Evolutionary conservation across 1,140 invertebrate genomes (phyloP).

Genomic region (Eubasilissa regina): DNA sequence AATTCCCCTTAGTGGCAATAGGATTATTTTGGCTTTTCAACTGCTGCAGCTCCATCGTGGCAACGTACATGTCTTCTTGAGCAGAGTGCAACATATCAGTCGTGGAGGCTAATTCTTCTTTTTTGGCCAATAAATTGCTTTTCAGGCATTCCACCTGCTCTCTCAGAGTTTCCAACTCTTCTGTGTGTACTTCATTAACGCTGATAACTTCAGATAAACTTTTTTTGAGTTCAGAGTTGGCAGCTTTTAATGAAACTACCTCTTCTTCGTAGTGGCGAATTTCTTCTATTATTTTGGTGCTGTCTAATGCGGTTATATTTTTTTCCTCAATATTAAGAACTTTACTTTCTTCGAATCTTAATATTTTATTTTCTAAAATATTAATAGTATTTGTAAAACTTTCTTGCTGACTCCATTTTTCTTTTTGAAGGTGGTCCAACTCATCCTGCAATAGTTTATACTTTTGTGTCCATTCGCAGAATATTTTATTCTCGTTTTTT

Average conservation of each 20-base stretch:
- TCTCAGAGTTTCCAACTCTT: constrained; percentile 46
- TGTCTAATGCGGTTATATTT: constrained; percentile 47
- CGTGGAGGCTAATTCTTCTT: constrained; percentile 50
- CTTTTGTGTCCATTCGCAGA: constrained; percentile 63
- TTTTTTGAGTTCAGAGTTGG: constrained; percentile 41
- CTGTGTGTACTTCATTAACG: constrained; percentile 30
- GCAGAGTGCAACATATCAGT: constrained; percentile 58
- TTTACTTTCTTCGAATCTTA: constrained; percentile 29
- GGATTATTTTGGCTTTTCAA: constrained; percentile 45
- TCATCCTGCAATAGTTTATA: constrained; percentile 65
- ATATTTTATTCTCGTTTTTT: constrained; percentile 65
- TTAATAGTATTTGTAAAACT: constrained; percentile 48
- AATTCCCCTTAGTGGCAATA: constrained; percentile 70
- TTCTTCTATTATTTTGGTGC: constrained; percentile 51
- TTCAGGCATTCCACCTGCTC: constrained; percentile 54
- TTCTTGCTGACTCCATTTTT: constrained; percentile 59
- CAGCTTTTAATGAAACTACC: constrained; percentile 36
- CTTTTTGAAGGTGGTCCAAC: constrained; percentile 63
- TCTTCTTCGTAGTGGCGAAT: constrained; percentile 53
- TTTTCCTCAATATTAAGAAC: constrained; percentile 30
- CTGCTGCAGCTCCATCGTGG: constrained; percentile 47
- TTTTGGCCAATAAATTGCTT: constrained; percentile 54
- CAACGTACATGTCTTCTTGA: constrained; percentile 50
- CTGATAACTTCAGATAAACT: constrained; percentile 23
- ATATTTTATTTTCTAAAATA: constrained; percentile 50